Base-by-base conservation (phyloP, 2,888 invertebrate species). In the Tenthredo amoena region DNA sequence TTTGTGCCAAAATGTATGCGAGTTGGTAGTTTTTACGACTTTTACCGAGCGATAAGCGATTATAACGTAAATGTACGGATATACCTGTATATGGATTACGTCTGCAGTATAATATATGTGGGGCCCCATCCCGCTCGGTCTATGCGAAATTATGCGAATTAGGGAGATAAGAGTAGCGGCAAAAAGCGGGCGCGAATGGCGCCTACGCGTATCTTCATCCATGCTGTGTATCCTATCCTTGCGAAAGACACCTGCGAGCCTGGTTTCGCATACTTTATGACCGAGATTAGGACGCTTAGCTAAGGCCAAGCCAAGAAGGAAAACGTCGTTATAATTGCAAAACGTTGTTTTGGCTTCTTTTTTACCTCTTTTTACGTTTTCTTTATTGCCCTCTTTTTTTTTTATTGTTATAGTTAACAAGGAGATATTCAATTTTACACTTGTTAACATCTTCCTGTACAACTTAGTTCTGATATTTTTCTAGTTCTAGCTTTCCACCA, bases 141-240 rank as follows among this genome's bases (percentile, higher is more conserved):
- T 50, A 55, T 18, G 77, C 50, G 34, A 55, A 77, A 77, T 77
- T 50, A 68, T 68, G 68, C 77, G 77, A 77, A 77, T 77, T 55
- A 77, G 72, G 50, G 34, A 77, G 77, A 77, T 77, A 77, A 76
- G 76, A 47, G 50, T 50, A 15, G 50, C 77, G 76, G 47, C 37
- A 26, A 76, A 77, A 77, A 50, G 77, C 77, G 77, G 77, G 77
- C 55, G 77, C 68, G 12, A 15, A 74, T 43, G 21, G 10, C 9
- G 71, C 31, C 40, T n/a, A n/a, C 40, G 37, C n/a, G 37, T 40
- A 72, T 31, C n/a, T 72, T 40, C 40, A n/a, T n/a, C 21, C 37
- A 43, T 43, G n/a, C 43, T n/a, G 31, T 74, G 21, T 47, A 21
- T 31, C 37, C 18, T 72, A 77, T 50, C 50, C 31, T 50, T 18